Conservation (phyloP, 2,797 vertebrate species). For the Strix occidentalis region DNA sequence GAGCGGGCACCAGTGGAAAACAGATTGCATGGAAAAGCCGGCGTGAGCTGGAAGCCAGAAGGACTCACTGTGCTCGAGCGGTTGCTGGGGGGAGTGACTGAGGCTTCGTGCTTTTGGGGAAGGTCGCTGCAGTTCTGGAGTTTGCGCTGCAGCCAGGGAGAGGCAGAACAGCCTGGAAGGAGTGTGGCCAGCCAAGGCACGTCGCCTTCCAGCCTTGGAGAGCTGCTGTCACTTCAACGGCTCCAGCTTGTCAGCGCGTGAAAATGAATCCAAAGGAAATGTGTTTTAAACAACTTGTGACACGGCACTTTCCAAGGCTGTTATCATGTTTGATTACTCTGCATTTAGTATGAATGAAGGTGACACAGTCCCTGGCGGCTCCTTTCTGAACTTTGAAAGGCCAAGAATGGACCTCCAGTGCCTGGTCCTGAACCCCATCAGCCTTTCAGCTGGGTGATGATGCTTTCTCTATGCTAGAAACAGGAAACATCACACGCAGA, state of each 20-base stretch:
- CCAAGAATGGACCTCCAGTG: background rate
- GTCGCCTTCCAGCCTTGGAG: background rate
- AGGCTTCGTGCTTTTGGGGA: background rate
- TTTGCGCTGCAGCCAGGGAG: background rate
- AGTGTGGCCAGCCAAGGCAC: background rate
- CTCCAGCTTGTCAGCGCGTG: background rate
- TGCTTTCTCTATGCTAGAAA: background rate
- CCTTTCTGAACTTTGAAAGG: background rate
- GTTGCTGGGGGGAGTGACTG: background rate
- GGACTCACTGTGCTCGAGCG: background rate
- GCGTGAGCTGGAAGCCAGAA: background rate
- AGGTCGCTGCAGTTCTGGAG: background rate
- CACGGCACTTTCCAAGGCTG: background rate
- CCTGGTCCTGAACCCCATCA: background rate
- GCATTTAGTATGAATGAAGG: background rate
- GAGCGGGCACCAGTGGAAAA: background rate
- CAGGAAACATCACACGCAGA: background rate
- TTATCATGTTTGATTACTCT: background rate
- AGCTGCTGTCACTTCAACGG: background rate
- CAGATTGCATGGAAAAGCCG: background rate
- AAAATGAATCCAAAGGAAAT: fast-evolving
- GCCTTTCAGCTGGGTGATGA: background rate
- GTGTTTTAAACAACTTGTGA: background rate
- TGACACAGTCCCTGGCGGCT: background rate
- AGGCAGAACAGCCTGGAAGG: background rate